A percentile compares a stretch with the other conserved stretches of the same genome.
phyloP scores from a whole-genome alignment of 2,888 invertebrate species.

The Acanthosepion esculentum region DNA sequence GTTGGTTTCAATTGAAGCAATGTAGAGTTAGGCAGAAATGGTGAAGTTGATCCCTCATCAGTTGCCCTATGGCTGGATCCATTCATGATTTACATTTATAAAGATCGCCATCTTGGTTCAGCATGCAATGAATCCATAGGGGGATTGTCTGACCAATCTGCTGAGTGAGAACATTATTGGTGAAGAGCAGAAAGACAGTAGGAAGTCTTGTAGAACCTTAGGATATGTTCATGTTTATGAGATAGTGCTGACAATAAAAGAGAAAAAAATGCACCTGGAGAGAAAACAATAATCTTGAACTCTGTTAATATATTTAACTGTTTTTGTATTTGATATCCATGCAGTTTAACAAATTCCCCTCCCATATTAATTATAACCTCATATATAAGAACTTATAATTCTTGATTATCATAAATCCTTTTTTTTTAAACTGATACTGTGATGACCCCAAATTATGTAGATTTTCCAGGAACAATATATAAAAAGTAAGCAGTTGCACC shows the following conservation, averaged over 20 bases:
- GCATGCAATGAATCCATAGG: background rate
- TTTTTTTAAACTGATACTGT: too few relatives aligned
- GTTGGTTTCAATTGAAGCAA: background rate
- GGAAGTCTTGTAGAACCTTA: background rate
- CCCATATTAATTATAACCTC: too few relatives aligned
- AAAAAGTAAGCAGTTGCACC: too few relatives aligned
- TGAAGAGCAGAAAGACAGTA: background rate
- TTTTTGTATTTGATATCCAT: background rate
- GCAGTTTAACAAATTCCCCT: too few relatives aligned
- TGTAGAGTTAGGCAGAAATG: background rate
- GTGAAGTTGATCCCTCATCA: background rate
- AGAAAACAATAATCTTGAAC: background rate
- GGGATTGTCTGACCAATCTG: background rate
- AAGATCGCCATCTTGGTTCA: background rate
- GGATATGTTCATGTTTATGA: background rate
- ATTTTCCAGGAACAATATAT: too few relatives aligned
- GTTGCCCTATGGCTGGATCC: background rate
- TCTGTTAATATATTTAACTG: background rate
- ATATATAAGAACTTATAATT: too few relatives aligned
- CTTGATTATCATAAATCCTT: too few relatives aligned
- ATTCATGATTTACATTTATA: background rate
- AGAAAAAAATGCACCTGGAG: background rate
- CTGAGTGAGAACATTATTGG: background rate
- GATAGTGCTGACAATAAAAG: background rate
- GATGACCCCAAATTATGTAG: too few relatives aligned